Conservation (phyloP, 2,888 invertebrate genomes). For the Callinectes sapidus region DNA sequence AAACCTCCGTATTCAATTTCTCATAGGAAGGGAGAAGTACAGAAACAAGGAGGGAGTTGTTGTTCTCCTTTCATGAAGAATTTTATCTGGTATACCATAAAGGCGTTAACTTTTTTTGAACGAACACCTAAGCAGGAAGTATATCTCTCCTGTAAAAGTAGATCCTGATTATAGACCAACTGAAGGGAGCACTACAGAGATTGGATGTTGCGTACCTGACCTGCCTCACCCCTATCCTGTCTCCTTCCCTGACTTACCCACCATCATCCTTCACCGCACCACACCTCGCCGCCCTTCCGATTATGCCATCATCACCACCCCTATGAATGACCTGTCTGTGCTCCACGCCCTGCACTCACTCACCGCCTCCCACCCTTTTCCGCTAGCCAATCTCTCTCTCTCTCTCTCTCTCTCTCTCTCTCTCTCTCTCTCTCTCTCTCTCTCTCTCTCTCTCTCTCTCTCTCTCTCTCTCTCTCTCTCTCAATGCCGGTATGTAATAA, state of each 20-base stretch:
- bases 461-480: background rate
- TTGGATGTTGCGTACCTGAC: background rate
- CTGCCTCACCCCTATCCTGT: background rate
- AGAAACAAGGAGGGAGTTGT: too few species aligned
- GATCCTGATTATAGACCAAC: too few species aligned
- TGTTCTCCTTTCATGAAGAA: too few species aligned
- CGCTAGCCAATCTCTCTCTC: background rate
- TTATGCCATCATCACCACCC: conserved; percentile 1
- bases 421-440: background rate
- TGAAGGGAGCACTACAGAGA: background rate
- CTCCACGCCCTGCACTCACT: conserved; percentile 4
- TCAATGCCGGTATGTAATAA: too few species aligned
- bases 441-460: background rate
- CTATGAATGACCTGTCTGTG: conserved; percentile 13
- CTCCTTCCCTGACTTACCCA: background rate
- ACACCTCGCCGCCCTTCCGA: background rate
- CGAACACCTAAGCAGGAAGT: too few species aligned
- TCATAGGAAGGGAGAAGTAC: too few species aligned
- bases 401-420: background rate
- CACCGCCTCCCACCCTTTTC: background rate
- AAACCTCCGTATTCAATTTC: too few species aligned
- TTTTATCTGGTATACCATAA: too few species aligned
- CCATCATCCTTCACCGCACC: background rate
- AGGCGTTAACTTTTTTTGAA: too few species aligned
- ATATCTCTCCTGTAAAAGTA: too few species aligned